These are phyloP conservation scores for Mastomys coucha DNA, from an alignment of 2,113 vertebrate genomes.

Conservation along the genomic window DNA sequence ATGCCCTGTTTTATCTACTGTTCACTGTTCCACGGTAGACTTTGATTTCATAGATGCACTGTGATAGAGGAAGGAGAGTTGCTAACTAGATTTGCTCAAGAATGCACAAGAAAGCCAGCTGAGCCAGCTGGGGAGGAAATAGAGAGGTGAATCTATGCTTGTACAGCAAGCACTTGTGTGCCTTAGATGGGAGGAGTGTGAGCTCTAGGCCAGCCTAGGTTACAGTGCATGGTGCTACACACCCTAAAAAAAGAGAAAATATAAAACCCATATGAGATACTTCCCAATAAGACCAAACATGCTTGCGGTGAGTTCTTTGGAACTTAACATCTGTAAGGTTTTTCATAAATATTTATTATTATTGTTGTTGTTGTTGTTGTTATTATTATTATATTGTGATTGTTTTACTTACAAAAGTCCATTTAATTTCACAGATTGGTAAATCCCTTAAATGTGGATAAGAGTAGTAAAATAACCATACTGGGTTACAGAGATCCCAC, in stretches of 20 bases:
- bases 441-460: not conserved
- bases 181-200: not conserved
- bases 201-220: not conserved
- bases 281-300: not conserved
- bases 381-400: too few species aligned
- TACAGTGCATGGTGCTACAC: not conserved
- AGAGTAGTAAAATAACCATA: not conserved
- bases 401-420: not conserved
- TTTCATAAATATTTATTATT: not conserved
- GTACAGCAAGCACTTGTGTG: not conserved
- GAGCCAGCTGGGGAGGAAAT: not conserved
- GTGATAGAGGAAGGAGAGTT: not conserved
- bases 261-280: not conserved
- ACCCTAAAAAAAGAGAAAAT: not conserved
- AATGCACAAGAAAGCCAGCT: not conserved
- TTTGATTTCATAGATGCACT: not conserved
- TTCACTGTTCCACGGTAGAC: not conserved
- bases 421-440: not conserved
- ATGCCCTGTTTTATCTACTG: not conserved
- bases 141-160: not conserved
- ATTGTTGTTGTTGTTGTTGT: too few species aligned
- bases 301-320: not conserved
- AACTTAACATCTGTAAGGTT: not conserved
- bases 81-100: not conserved
- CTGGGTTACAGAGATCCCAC: not conserved